Evolutionary conservation across 2,888 invertebrate genomes (phyloP).

Genomic region (Andrena bicolor): DNA sequence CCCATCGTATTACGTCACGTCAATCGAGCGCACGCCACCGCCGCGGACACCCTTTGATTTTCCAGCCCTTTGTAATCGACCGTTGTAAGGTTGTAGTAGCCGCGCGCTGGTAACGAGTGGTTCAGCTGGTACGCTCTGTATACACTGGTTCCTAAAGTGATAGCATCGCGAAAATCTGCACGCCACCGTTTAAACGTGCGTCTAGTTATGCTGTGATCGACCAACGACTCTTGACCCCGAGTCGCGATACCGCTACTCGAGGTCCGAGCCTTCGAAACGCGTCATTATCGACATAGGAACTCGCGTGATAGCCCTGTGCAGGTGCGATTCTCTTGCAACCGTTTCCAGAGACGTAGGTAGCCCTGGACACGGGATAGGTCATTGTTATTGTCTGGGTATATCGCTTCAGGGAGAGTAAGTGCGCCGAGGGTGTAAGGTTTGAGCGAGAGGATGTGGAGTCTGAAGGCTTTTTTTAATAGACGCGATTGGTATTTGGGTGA

Average conservation of each 20-base stretch:
- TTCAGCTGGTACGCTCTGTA: not conserved
- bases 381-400: not conserved
- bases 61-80: conserved; percentile 25
- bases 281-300: conserved; percentile 24
- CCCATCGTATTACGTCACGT: conserved; percentile 70
- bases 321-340: conserved; percentile 25
- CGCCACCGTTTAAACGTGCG: conserved; percentile 1
- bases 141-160: not conserved
- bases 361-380: not conserved
- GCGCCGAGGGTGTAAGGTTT: not conserved
- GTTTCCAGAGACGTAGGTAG: not conserved
- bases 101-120: not conserved
- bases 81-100: not conserved
- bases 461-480: too few species aligned
- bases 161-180: conserved; percentile 20
- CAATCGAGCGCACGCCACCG: conserved; percentile 38
- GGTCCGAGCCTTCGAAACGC: not conserved
- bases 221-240: not conserved
- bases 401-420: not conserved
- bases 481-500: too few species aligned
- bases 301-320: conserved; percentile 47
- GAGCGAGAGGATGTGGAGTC: too few species aligned
- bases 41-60: conserved; percentile 50
- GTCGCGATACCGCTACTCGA: not conserved
- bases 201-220: not conserved